Evolutionary conservation across 2,797 vertebrate species (phyloP).

Genomic region (Cryptoblepharus egeriae): DNA sequence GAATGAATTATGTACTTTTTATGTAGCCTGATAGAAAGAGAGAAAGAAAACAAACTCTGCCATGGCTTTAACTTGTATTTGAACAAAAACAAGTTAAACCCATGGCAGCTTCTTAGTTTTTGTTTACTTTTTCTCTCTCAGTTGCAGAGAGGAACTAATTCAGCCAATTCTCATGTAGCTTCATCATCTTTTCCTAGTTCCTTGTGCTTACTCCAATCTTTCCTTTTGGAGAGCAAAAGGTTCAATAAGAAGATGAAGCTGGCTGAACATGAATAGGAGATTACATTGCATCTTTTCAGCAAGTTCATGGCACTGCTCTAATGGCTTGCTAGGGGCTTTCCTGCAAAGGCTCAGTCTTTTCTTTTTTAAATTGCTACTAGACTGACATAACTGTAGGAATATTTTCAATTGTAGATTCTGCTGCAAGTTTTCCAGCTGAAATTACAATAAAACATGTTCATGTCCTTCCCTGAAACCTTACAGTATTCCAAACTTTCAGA

Average conservation of each 20-base stretch:
- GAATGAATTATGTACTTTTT: constrained; percentile 15
- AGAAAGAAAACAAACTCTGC: background rate
- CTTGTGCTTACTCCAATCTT: background rate
- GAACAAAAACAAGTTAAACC: no score
- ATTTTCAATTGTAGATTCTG: background rate
- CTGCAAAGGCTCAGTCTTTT: background rate
- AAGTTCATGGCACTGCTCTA: background rate
- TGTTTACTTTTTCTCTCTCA: no score
- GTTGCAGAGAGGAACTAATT: background rate
- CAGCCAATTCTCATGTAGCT: background rate
- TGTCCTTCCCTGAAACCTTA: background rate
- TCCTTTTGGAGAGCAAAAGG: background rate
- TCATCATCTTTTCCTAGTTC: background rate
- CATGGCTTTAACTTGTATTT: background rate
- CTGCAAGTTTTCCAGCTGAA: constrained; percentile 1
- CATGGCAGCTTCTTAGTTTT: no score
- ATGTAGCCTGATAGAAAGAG: background rate
- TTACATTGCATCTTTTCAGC: background rate
- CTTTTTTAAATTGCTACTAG: background rate
- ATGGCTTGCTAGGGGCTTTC: background rate
- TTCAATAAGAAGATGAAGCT: background rate
- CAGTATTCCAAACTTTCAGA: background rate
- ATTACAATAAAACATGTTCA: background rate
- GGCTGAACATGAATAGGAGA: background rate
- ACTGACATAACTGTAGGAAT: background rate